Base-by-base conservation (phyloP, 2,888 invertebrate species). In the Cephus pulcher region DNA sequence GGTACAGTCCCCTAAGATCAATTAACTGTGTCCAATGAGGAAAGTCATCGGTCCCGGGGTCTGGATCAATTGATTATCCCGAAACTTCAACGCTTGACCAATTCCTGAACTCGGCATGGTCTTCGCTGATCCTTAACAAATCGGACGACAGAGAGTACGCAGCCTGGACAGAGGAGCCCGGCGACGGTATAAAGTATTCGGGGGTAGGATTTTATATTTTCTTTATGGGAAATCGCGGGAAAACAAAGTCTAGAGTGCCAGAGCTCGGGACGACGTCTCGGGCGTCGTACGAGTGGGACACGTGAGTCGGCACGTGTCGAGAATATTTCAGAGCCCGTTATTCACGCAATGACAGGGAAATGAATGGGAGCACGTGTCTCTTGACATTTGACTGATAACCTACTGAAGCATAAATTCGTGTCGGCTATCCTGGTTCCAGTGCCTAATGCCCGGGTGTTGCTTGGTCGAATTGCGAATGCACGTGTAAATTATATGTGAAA, bases 341-440 rank as follows among this genome's bases (percentile, higher is more conserved):
- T 89, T 90, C 90, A 88, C 88, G 91, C 91, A 90, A 90, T 88
- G 91, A 92, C 91, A 90, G 90, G 87, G 84, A 88, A 88, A 88
- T 88, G 88, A 90, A 90, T 90, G 87, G 88, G 84, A 84, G 84
- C 91, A 89, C 90, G 89, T 90, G 90, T 86, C 82, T 81, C 78
- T 74, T 84, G 85, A 86, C 88, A 84, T 89, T 90, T 89, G 90
- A 90, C 88, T 85, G 89, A 89, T 90, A 87, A 85, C 85, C 88
- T 80, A 78, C 82, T 82, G 78, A 82, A 86, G 84, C 84, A 86
- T 83, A 82, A 85, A 85, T 86, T 86, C 82, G 85, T 84, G 87
- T 84, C 84, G 85, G 85, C 86, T 86, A 88, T 88, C 85, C 85
- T 81, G 86, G 84, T 76, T 79, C 79, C 56, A 23, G 56, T 23